Evolutionary conservation across 2,888 invertebrate genomes (phyloP), one percentile per base, ranked within the genome.

Genomic region (Platerodrilus igneus): DNA sequence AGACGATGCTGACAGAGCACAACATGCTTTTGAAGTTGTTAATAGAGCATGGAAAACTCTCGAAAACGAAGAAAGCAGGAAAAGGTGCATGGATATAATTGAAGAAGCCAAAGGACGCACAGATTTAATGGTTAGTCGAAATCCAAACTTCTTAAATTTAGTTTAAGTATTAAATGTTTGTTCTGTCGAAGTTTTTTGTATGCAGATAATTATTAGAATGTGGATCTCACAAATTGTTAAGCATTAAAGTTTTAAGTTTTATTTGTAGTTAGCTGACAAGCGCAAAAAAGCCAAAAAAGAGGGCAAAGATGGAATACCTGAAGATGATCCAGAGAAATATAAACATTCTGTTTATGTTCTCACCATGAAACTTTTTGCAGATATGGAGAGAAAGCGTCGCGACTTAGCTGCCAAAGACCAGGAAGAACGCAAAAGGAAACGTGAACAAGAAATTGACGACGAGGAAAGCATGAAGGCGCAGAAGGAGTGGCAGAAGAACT

Each of bases 401-500:
- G 86, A 90, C 60, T 71, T 92, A 29, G 92, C 93, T 57, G 84
- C 84, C 8, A 76, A 94, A 27, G 93, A 92, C 57, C 86, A 88
- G 71, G 94, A 95, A 64, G 94, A 94, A 58, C 77, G 94, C 35
- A 95, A 95, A 66, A 73, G 96, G 27, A 93, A 94, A 70, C 76
- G 95, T 5, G 95, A 96, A 68, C 83, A 87, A 10, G 94, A 95
- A 74, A 83, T 92, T 33, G 90, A 91, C 43, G 90, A 89, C 37
- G 94, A 93, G 60, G 94, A 95, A 58, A 86, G 86, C 57, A 78
- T 83, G 42, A 86, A 91, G 43, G 71, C 87, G 29, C 92, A 96
- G 60, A 88, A 91, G 55, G 96, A 97, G 66, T 99, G 95, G 93
- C 91, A 95, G 51, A 93, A 95, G 64, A 99, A 97, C 71, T 99